These are phyloP conservation scores for Etheostoma perlongum DNA, from an alignment of 2,797 vertebrate genomes.

Conservation along the genomic window DNA sequence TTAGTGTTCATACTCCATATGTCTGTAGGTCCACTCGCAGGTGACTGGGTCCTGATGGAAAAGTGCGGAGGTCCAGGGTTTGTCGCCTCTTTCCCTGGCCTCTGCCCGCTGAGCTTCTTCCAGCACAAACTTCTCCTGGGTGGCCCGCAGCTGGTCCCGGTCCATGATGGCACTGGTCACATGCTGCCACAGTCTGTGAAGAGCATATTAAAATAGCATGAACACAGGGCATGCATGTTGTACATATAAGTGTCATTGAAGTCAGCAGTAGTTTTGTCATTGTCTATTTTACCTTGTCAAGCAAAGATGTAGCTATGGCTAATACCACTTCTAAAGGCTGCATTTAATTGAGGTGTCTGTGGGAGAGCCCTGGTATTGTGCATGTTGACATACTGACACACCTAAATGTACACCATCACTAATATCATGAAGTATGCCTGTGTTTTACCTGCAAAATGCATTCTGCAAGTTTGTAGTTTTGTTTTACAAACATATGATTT, in stretches of 20 bases:
- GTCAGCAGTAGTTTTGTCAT: not conserved
- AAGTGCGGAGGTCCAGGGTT: constrained; percentile 87
- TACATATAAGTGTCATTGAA: not conserved
- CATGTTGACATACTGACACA: not conserved
- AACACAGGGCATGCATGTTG: not conserved
- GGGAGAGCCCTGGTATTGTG: not conserved
- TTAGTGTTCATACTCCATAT: constrained; percentile 88
- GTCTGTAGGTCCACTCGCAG: constrained; percentile 92
- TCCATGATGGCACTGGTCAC: constrained; percentile 93
- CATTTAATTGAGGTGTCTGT: not conserved
- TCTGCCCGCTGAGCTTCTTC: constrained; percentile 93
- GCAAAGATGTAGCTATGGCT: not conserved
- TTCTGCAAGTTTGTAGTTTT: not conserved
- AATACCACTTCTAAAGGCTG: not conserved
- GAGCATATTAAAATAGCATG: constrained; percentile 9
- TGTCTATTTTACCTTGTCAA: not conserved
- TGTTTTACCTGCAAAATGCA: not conserved
- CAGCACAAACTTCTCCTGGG: constrained; percentile 92
- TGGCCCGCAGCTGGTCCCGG: constrained; percentile 92
- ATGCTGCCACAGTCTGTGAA: constrained; percentile 91
- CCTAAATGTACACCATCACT: not conserved
- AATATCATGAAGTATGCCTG: no score
- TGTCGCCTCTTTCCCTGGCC: constrained; percentile 87
- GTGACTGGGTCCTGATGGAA: constrained; percentile 86
- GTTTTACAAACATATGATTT: not conserved